These are phyloP conservation scores for Zhuqinia jingwanae DNA, from an alignment of 2,888 invertebrate genomes.

Conservation along the genomic window DNA sequence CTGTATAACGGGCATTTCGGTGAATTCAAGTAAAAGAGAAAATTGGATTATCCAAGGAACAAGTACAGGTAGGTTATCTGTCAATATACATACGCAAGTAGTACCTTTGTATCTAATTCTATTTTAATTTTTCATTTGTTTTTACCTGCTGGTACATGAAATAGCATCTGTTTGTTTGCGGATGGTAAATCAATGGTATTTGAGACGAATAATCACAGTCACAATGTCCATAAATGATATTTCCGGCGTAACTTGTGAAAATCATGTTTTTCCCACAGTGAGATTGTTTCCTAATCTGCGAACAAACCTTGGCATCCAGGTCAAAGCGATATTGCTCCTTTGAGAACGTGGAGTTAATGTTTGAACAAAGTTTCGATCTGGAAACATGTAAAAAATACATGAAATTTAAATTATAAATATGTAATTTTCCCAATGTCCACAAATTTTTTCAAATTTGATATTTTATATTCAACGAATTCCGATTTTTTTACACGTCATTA, in stretches of 20 bases:
- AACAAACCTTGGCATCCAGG: slow-evolving; percentile 54
- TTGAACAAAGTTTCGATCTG: slow-evolving; percentile 50
- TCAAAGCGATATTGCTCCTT: slow-evolving; percentile 58
- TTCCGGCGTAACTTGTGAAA: slow-evolving; percentile 47
- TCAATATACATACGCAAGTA: background rate
- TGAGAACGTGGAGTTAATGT: slow-evolving; percentile 3
- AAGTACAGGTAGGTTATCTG: no score
- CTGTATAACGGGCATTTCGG: no score
- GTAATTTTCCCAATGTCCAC: no score
- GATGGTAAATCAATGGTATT: slow-evolving; percentile 57
- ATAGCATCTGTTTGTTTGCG: slow-evolving; percentile 53
- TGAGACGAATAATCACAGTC: slow-evolving; percentile 55
- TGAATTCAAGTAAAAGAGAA: no score
- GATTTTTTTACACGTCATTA: no score
- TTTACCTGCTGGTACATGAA: slow-evolving; percentile 59
- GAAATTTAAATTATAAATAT: background rate
- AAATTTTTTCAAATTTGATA: no score
- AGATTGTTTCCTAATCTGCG: slow-evolving; percentile 26
- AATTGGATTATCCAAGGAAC: no score
- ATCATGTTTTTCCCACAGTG: slow-evolving; percentile 69
- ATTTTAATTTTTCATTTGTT: background rate
- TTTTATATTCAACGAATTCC: no score
- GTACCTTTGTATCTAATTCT: background rate
- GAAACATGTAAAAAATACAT: background rate
- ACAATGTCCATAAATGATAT: slow-evolving; percentile 55